Conservation (phyloP, 2,797 vertebrate species). For the Moxostoma hubbsi region DNA sequence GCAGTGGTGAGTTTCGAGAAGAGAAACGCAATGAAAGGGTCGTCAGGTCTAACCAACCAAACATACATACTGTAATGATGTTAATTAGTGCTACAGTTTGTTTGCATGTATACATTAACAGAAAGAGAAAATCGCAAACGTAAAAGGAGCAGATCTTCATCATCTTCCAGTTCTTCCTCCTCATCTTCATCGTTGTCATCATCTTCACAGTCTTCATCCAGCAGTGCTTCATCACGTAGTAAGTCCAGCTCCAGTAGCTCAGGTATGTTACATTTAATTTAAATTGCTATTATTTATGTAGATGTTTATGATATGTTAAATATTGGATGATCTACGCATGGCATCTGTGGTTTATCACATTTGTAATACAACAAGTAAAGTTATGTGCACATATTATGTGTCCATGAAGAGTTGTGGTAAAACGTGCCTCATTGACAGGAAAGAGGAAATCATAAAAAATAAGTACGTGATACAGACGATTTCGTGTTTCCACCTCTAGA, state of each 20-base stretch:
- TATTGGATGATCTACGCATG: too few relatives aligned
- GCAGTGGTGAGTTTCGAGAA: conserved; percentile 60
- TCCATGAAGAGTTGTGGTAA: background rate
- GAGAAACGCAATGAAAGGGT: background rate
- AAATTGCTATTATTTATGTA: too few relatives aligned
- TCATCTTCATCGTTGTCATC: conserved; percentile 73
- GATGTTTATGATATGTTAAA: too few relatives aligned
- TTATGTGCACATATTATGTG: too few relatives aligned
- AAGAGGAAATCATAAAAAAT: background rate
- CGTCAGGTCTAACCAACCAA: background rate
- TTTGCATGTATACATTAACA: conserved; percentile 41
- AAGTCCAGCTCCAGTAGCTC: conserved; percentile 81
- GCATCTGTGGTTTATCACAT: too few relatives aligned
- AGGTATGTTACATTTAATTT: conserved; percentile 63
- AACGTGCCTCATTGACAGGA: background rate
- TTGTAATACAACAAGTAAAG: too few relatives aligned
- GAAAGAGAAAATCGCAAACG: conserved; percentile 82
- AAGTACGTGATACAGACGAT: background rate
- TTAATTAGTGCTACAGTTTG: background rate
- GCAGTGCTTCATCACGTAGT: conserved; percentile 72
- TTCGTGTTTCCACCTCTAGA: conserved; percentile 62
- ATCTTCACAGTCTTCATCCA: conserved; percentile 78
- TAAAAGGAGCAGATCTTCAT: conserved; percentile 86
- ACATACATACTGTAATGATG: background rate
- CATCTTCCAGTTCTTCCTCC: conserved; percentile 72